phyloP scores from a whole-genome alignment of 2,888 invertebrate species.

The Pristionchus mayeri region DNA sequence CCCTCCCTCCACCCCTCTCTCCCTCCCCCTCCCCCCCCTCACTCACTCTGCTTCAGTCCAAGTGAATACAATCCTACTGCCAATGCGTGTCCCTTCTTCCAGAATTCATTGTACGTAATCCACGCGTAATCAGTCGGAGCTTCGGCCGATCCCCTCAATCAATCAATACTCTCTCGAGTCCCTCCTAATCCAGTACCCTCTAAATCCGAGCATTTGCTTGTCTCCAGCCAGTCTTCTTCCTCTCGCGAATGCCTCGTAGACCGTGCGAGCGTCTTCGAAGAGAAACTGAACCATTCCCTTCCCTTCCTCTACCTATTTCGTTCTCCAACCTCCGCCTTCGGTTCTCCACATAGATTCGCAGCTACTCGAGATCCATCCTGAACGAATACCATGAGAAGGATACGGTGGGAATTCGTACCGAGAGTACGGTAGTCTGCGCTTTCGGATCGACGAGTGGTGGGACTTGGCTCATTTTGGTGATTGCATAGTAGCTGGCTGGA shows the following conservation, averaged over 20 bases:
- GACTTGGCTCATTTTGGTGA: not conserved
- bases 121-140: slow-evolving; percentile 14
- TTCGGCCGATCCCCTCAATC: not conserved
- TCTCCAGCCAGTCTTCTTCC: slow-evolving; percentile 92
- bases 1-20: slow-evolving; percentile 63
- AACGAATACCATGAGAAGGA: not conserved
- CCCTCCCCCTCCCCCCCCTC: too few relatives aligned
- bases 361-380: slow-evolving; percentile 47
- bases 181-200: not conserved
- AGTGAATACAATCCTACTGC: slow-evolving; percentile 75
- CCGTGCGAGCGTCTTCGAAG: slow-evolving; percentile 88
- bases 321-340: not conserved
- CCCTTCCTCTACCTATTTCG: not conserved
- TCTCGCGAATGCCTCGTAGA: slow-evolving; percentile 87
- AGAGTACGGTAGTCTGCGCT: slow-evolving; percentile 21
- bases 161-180: not conserved
- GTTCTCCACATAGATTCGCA: not conserved
- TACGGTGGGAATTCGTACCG: not conserved
- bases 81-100: slow-evolving; percentile 55
- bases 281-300: slow-evolving; percentile 79
- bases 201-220: slow-evolving; percentile 32
- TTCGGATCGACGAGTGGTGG: slow-evolving; percentile 23
- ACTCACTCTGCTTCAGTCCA: slow-evolving; percentile 63
- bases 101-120: slow-evolving; percentile 37
- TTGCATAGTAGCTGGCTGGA: slow-evolving; percentile 30